Percentiles rank a stretch among this genome's conserved stretches.
phyloP scores from a whole-genome alignment of 2,888 invertebrate species.

The Halocaridina rubra region DNA sequence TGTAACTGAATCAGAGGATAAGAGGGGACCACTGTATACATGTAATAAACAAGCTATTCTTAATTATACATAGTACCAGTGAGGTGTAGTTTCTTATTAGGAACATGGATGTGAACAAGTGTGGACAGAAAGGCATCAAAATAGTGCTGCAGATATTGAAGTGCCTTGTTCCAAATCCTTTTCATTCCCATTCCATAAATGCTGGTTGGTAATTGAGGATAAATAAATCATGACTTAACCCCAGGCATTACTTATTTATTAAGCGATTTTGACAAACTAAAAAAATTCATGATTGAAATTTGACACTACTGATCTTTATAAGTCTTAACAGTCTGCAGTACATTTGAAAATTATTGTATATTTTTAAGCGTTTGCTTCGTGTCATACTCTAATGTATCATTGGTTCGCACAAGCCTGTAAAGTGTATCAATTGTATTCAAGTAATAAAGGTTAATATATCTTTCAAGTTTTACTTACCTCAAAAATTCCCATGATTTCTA shows the following conservation, averaged over 20 bases:
- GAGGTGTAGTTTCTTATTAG: constrained; percentile 23
- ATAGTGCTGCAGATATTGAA: constrained; percentile 27
- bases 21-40: no score
- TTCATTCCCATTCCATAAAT: constrained; percentile 55
- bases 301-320: background rate
- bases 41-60: no score
- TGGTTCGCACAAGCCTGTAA: constrained; percentile 57
- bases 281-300: background rate
- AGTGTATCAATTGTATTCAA: constrained; percentile 50
- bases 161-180: constrained; percentile 54
- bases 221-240: constrained; percentile 6
- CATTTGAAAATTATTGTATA: constrained; percentile 6
- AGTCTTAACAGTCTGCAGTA: constrained; percentile 18
- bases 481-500: no score
- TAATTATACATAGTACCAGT: constrained; percentile 6
- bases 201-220: constrained; percentile 20
- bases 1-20: no score
- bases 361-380: constrained; percentile 34
- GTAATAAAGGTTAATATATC: constrained; percentile 46
- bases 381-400: constrained; percentile 24
- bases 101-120: constrained; percentile 33
- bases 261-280: background rate
- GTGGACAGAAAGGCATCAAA: constrained; percentile 42
- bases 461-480: no score
- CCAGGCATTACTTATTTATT: constrained; percentile 53